Evolutionary conservation across 2,888 invertebrate species (phyloP), one percentile per base, ranked within the genome.

Genomic region (Caenorhabditis sulstoni): DNA sequence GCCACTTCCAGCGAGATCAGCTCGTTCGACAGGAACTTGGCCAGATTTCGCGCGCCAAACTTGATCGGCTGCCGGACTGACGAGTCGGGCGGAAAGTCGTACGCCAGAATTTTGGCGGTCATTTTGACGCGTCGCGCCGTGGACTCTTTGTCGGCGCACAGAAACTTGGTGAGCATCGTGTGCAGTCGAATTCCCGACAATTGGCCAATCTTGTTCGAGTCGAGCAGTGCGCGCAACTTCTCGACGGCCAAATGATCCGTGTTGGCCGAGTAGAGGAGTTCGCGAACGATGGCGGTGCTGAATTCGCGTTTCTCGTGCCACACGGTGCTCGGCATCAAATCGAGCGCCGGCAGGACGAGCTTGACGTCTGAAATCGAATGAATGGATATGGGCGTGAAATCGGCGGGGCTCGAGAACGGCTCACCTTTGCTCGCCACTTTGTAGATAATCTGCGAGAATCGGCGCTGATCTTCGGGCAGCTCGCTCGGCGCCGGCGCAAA

Each of bases 181-280:
- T 79, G 73, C 11, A 79, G 39, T 5, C 79, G 67, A 29, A n/a
- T 2, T n/a, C 8, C 2, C 9, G 39, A 44, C 16, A 79, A 14
- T 29, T 68, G 68, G 4, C 53, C 65, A 11, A 74, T 44, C 65
- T 64, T 68, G 18, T 70, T 58, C n/a, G 74, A 74, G n/a, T 74
- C 74, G 0, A 79, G 14, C 18, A 79, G 53, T 7, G 44, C 47
- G 0, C 35, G 45, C 7, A 79, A 61, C 23, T 79, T 79, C 1
- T 79, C 79, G 14, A 44, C 7, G 0, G 74, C 79, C 29, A 79
- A 20, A 44, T 79, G 79, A 55, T 79, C 79, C 14, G 65, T 41
- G 14, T n/a, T 37, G 12, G 59, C 22, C 9, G 57, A 20, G 18
- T 50, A 23, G 5, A 79, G 58, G 12, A 79, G 20, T 55, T 79